phyloP scores from a whole-genome alignment of 2,888 invertebrate genomes.

The Torymus texanus region DNA sequence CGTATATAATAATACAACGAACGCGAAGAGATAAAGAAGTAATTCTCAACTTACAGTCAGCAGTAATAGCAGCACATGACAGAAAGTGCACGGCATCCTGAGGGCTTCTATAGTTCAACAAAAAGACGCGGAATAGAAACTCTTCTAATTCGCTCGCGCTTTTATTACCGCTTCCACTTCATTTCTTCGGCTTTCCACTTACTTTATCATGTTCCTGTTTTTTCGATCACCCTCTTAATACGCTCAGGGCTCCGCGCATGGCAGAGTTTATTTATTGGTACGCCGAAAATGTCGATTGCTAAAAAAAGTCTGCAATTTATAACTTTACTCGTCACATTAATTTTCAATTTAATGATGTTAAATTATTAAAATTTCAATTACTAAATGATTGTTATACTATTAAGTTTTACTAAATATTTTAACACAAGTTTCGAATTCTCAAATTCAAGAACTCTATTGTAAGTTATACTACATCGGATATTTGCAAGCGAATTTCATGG shows the following conservation, averaged over 20 bases:
- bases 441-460: too few relatives aligned
- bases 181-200: conserved; percentile 53
- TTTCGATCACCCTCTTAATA: conserved; percentile 29
- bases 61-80: conserved; percentile 43
- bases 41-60: conserved; percentile 50
- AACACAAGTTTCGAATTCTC: too few relatives aligned
- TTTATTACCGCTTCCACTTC: conserved; percentile 43
- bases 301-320: too few relatives aligned
- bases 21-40: conserved; percentile 17
- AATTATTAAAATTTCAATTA: background rate
- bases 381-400: too few relatives aligned
- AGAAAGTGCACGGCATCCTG: conserved; percentile 40
- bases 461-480: too few relatives aligned
- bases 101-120: conserved; percentile 39
- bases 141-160: conserved; percentile 28
- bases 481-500: conserved; percentile 7
- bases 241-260: conserved; percentile 11
- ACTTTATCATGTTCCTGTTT: conserved; percentile 47
- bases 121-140: conserved; percentile 42
- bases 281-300: background rate
- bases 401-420: too few relatives aligned
- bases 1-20: conserved; percentile 6
- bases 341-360: background rate
- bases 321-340: too few relatives aligned
- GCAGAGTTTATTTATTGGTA: background rate